Base-by-base conservation (phyloP, 2,797 vertebrate species). In the Amblyopsis hoosieri region DNA sequence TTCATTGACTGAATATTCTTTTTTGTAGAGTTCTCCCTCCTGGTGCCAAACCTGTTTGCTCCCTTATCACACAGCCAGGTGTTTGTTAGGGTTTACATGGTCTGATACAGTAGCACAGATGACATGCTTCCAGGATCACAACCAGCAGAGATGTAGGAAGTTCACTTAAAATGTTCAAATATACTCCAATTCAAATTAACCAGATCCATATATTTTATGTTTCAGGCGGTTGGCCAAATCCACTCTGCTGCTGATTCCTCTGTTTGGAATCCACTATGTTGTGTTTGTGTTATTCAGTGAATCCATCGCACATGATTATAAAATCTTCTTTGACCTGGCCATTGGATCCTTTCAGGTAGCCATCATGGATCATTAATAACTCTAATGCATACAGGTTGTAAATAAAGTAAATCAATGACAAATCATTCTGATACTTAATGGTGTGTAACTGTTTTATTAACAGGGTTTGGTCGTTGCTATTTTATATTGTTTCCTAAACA, bases 401-500 rank as follows among this genome's bases (percentile, higher is more conserved):
- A 7, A 8, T 6, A 37, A 37, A 5, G 33, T 37, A 37, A 6
- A 6, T 37, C 33, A 37, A 8, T 37, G 33, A 37, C 33, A 37
- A 37, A 37, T 55, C 9, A n/a, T 59, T 60, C 6, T 33, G 17
- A 19, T 17, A 14, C 31, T 29, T 55, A 29, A n/a, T 50, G 11
- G 17, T 13, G 15, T 12, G n/a, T 8, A 2, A 13, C 29, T 70
- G 23, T 7, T 47, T 45, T 60, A n/a, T 83, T 76, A 10, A 19
- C 86, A 98, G 96, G 96, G 96, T 14, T 74, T 97, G 82, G 94
- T 94, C 58, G 95, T 97, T 71, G 94, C 95, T 1, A 89, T 98
- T 15, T 87, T 97, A 1, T 98, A 98, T 74, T 97, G 96, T 73
- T 98, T 98, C 80, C 79, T 97, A 37, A 98, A 98, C 90, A 95